These are phyloP conservation scores for Phenganax stokvisi DNA, from an alignment of 92 coral and sea anemone species.

Conservation along the genomic window DNA sequence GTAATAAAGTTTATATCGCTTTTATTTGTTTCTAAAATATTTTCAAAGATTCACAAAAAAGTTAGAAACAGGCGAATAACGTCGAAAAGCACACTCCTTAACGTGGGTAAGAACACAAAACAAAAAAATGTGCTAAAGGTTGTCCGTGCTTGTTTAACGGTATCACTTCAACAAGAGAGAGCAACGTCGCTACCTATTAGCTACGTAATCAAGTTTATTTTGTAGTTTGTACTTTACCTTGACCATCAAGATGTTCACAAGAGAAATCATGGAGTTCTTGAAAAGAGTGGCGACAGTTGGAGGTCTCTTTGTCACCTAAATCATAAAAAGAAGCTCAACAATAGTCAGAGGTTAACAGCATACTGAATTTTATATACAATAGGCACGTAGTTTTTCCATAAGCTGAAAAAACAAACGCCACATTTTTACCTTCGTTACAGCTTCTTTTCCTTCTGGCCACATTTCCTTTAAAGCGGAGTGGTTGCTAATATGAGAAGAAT, in stretches of 20 bases:
- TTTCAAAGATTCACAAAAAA: too few species aligned
- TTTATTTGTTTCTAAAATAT: too few species aligned
- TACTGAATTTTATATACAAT: neutral
- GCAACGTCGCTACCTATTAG: neutral
- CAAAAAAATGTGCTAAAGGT: too few species aligned
- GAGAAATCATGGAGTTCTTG: constrained; percentile 88
- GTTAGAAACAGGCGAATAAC: too few species aligned
- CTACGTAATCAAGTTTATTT: neutral
- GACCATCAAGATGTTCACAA: constrained; percentile 70
- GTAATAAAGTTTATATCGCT: too few species aligned
- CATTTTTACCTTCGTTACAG: constrained; percentile 68
- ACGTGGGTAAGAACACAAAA: too few species aligned
- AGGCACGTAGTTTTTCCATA: neutral
- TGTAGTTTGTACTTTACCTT: constrained; percentile 51
- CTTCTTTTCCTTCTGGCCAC: constrained; percentile 99
- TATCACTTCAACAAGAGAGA: neutral
- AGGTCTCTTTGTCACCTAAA: constrained; percentile 92
- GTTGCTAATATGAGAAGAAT: constrained; percentile 44
- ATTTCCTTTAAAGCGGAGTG: constrained; percentile 74
- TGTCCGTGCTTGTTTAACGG: too few species aligned
- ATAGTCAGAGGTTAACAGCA: too few species aligned
- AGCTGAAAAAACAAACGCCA: neutral
- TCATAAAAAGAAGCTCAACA: neutral
- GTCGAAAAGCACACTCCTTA: too few species aligned
- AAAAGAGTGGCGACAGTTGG: constrained; percentile 87